Evolutionary conservation across 2,888 invertebrate genomes (phyloP).

Genomic region (Ennomos quercinarius): DNA sequence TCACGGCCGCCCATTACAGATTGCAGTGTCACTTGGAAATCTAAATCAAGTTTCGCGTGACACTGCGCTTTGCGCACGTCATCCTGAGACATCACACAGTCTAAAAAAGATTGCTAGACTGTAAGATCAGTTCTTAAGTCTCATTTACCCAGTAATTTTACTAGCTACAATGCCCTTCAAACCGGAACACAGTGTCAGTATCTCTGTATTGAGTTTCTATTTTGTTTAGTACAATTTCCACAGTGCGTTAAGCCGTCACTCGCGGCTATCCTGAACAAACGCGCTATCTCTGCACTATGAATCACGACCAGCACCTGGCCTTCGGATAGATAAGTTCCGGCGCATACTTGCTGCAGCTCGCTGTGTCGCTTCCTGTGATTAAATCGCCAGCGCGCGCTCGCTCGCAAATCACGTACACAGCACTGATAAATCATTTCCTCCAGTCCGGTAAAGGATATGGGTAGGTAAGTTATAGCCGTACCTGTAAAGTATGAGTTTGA

Average conservation of each 20-base stretch:
- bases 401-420: constrained; percentile 75
- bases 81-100: too few relatives aligned
- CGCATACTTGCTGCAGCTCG: constrained; percentile 62
- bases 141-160: too few relatives aligned
- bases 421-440: constrained; percentile 80
- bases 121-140: too few relatives aligned
- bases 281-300: constrained; percentile 65
- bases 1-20: too few relatives aligned
- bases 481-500: constrained; percentile 29
- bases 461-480: constrained; percentile 51
- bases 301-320: constrained; percentile 69
- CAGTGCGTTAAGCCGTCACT: constrained; percentile 38
- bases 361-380: constrained; percentile 79
- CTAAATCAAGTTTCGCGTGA: too few relatives aligned
- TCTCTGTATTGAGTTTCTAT: too few relatives aligned
- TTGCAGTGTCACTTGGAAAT: too few relatives aligned
- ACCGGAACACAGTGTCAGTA: too few relatives aligned
- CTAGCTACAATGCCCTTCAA: too few relatives aligned
- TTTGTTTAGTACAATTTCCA: constrained; percentile 32
- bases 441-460: constrained; percentile 32
- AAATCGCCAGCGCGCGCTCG: constrained; percentile 61
- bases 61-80: too few relatives aligned
- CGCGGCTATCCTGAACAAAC: constrained; percentile 63
- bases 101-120: too few relatives aligned
- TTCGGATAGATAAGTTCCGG: constrained; percentile 79